Evolutionary conservation across 2,797 vertebrate species (phyloP).

Genomic region (Myotis pilosus): DNA sequence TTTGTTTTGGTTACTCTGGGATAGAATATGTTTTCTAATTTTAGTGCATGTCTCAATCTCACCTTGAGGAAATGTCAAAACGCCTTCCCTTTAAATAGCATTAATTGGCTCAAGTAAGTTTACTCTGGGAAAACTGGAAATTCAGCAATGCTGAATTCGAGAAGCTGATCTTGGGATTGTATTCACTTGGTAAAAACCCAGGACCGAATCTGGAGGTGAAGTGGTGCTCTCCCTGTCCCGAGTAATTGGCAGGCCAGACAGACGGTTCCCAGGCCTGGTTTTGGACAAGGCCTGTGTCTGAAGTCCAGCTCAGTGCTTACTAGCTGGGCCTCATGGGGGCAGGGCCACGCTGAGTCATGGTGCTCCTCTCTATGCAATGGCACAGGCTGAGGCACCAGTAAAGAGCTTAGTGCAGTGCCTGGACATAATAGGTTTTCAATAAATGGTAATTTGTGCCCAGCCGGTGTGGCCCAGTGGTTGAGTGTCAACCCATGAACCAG

Average conservation of each 20-base stretch:
- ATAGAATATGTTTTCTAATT: not conserved
- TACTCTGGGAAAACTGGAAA: not conserved
- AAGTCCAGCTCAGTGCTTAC: not conserved
- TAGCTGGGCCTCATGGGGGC: not conserved
- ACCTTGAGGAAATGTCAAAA: not conserved
- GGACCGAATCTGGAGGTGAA: not conserved
- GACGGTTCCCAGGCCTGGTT: too few species aligned
- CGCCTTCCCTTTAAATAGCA: not conserved
- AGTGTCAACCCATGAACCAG: too few species aligned
- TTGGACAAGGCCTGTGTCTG: not conserved
- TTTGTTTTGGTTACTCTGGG: not conserved
- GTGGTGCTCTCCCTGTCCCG: not conserved
- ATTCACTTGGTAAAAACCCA: not conserved
- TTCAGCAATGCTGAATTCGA: not conserved
- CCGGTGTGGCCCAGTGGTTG: too few species aligned
- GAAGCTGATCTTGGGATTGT: not conserved
- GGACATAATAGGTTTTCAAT: not conserved
- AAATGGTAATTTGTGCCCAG: too few species aligned
- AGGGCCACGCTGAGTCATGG: not conserved
- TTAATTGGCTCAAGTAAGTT: not conserved
- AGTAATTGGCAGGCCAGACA: not conserved
- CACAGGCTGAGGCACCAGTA: not conserved
- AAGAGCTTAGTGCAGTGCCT: not conserved
- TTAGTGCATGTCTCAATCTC: not conserved
- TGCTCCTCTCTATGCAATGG: not conserved